These are phyloP conservation scores for Drosophila sechellia DNA, from an alignment of 1,140 invertebrate genomes.

Conservation along the genomic window DNA sequence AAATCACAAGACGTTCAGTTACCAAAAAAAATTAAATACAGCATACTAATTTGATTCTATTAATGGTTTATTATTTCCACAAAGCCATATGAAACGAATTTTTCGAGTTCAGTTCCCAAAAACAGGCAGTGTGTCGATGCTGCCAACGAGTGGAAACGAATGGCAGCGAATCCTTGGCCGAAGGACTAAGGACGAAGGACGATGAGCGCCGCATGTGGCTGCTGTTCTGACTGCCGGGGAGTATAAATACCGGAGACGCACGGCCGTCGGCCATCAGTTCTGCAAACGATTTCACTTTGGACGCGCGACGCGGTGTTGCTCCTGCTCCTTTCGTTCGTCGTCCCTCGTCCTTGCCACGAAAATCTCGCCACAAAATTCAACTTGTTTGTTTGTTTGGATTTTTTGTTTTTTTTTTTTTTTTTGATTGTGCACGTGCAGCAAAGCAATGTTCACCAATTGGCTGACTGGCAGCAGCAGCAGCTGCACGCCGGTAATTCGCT, in stretches of 20 bases:
- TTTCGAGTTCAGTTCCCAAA: not conserved
- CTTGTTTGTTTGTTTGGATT: not conserved
- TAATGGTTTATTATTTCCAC: too few species aligned
- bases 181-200: not conserved
- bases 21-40: too few species aligned
- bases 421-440: conserved; percentile 24
- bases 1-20: too few species aligned
- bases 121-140: not conserved
- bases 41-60: too few species aligned
- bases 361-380: not conserved
- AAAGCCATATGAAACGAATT: too few species aligned
- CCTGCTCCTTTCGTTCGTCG: conserved; percentile 1
- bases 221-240: conserved; percentile 9
- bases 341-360: conserved; percentile 3
- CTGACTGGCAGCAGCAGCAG: conserved; percentile 71
- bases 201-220: conserved; percentile 7
- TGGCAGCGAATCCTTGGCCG: conserved; percentile 1
- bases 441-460: conserved; percentile 84
- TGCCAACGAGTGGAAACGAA: not conserved
- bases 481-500: conserved; percentile 12
- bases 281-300: conserved; percentile 68
- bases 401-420: conserved; percentile 7
- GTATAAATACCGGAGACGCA: conserved; percentile 68
- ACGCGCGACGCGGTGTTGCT: conserved; percentile 25
- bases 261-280: conserved; percentile 72